phyloP scores from a whole-genome alignment of 2,797 vertebrate species.

The Cirrhinus molitorella region DNA sequence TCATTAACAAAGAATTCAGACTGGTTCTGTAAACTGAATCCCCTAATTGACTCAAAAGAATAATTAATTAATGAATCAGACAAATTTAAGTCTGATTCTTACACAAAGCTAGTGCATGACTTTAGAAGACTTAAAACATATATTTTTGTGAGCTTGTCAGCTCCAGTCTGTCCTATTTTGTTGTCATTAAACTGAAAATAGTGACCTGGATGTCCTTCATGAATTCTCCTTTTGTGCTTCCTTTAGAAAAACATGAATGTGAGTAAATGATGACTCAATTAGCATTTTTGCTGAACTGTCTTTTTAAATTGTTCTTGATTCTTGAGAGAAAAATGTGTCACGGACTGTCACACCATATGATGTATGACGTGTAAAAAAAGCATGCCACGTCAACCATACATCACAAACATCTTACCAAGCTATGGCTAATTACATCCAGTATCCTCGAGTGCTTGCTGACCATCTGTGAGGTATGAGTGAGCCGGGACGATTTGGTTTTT shows the following conservation, averaged over 20 bases:
- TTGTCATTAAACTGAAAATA: neutral
- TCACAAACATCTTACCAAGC: slow-evolving; percentile 7
- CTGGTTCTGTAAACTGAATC: neutral
- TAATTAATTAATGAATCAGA: neutral
- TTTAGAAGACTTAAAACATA: neutral
- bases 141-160: neutral
- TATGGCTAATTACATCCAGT: slow-evolving; percentile 43
- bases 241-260: neutral
- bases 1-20: neutral
- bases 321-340: slow-evolving; percentile 14
- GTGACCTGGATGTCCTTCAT: neutral
- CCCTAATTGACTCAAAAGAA: neutral
- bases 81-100: neutral
- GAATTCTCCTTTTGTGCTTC: neutral
- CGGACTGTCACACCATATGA: neutral
- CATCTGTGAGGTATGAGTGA: slow-evolving; percentile 43
- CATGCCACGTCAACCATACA: neutral
- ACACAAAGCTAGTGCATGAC: neutral
- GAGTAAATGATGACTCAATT: neutral
- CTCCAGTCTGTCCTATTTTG: neutral
- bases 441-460: slow-evolving; percentile 50
- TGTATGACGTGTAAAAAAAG: neutral
- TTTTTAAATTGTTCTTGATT: neutral
- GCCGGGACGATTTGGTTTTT: neutral
- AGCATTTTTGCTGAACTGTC: neutral